Base-by-base conservation (phyloP, 2,797 vertebrate genomes). In the Hydrocynus forskahlii region DNA sequence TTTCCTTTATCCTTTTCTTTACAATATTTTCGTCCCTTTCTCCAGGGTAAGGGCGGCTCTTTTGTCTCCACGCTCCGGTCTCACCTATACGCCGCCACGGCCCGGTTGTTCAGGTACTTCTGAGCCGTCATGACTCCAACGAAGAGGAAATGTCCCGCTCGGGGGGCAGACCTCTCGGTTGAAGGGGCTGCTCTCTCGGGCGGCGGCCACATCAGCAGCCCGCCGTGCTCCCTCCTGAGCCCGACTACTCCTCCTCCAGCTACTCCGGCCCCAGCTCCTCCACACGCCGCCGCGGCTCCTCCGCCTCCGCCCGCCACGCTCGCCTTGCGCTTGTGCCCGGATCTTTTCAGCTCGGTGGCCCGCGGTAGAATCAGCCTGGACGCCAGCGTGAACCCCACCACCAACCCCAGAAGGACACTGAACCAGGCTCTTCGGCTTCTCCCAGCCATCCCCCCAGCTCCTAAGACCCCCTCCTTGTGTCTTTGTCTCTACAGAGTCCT, bases 71-170 rank as follows among this genome's bases (percentile, higher is more conserved):
- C 14, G 12, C 4, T 14, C 45, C n/a, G 2, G 9, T 71, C 78
- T 85, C 94, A 98, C 97, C 96, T 96, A 87, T 97, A 91, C 0
- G 96, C 97, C 1, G 97, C 97, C 90, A 98, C 94, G 1, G 97
- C 97, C 64, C 97, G 94, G 92, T 85, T 98, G 83, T 95, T 92
- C 92, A 99, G 96, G 94, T 99, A 99, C 88, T 99, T 99, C 95
- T 98, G 96, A 0, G 97, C 97, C 1, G 97, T 99, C 97, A 99
- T 98, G 76, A 98, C 97, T 67, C 97, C 97, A 38, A 97, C 96
- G 89, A 96, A 98, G 62, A 99, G 94, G 86, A 98, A 98, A 88
- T 90, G 64, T 45, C 64, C 64, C 7, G 64, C 64, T 3, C 88
- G 75, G 71, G 92, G 87, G 3, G 87, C 87, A 0, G 92, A 87